Evolutionary conservation across 2,797 vertebrate species (phyloP).

Genomic region (Sorex maritimensis): DNA sequence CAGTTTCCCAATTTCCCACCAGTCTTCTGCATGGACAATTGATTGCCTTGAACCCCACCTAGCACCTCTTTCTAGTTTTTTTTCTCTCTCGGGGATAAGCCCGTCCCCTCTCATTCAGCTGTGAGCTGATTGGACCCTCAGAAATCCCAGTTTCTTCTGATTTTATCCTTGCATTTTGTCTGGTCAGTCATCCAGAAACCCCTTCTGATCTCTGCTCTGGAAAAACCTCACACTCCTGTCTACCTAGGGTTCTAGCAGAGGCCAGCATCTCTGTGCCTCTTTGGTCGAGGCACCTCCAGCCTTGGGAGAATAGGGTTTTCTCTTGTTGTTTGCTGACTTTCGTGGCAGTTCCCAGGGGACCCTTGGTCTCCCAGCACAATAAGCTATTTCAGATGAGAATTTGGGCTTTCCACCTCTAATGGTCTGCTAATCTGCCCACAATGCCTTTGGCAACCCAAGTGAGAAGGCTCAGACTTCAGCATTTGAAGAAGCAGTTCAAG

Average conservation of each 20-base stretch:
- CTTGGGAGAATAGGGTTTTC: too few relatives aligned
- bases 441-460: constrained; percentile 71
- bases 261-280: too few relatives aligned
- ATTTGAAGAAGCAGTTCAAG: constrained; percentile 77
- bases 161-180: too few relatives aligned
- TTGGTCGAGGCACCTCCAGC: too few relatives aligned
- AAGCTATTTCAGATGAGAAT: constrained; percentile 74
- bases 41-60: background rate
- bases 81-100: background rate
- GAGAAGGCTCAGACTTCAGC: constrained; percentile 80
- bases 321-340: too few relatives aligned
- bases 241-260: too few relatives aligned
- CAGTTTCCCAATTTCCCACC: background rate
- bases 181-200: too few relatives aligned
- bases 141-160: too few relatives aligned
- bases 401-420: constrained; percentile 45
- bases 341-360: background rate
- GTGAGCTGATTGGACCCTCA: background rate
- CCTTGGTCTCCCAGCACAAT: background rate
- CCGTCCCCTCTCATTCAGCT: background rate
- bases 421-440: constrained; percentile 63
- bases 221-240: too few relatives aligned
- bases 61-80: background rate
- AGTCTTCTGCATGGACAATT: background rate
- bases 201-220: background rate